A percentile compares a stretch with the other conserved stretches of the same genome.
phyloP scores from a whole-genome alignment of 2,797 vertebrate species.

The Neoniphon sammara region DNA sequence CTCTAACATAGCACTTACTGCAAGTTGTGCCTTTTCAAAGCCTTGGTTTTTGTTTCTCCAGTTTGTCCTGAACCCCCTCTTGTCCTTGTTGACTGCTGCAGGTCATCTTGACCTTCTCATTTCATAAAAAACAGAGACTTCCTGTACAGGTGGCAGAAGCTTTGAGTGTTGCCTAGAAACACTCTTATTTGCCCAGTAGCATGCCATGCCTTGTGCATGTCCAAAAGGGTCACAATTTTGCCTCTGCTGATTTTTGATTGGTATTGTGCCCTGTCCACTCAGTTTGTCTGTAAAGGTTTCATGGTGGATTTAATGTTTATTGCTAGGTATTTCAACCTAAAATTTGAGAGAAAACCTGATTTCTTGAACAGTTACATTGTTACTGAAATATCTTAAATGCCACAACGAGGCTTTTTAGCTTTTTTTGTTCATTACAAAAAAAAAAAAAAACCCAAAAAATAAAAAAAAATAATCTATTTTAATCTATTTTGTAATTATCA shows the following conservation, averaged over 20 bases:
- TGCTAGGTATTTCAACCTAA: too few relatives aligned
- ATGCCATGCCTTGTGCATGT: neutral
- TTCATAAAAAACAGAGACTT: neutral
- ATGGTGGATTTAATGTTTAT: neutral
- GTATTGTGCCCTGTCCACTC: neutral
- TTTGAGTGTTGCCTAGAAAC: constrained; percentile 3
- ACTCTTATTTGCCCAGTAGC: constrained; percentile 10
- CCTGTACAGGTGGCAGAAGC: neutral
- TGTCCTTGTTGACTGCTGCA: constrained; percentile 4
- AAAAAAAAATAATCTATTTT: neutral
- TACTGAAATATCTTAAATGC: constrained; percentile 5
- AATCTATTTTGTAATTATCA: constrained; percentile 9
- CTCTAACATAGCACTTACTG: neutral
- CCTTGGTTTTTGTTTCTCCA: constrained; percentile 27
- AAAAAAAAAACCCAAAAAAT: too few relatives aligned
- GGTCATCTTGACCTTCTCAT: constrained; percentile 36
- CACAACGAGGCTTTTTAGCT: neutral
- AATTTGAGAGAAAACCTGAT: too few relatives aligned
- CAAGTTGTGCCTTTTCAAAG: neutral
- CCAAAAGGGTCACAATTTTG: neutral
- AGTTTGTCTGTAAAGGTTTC: neutral
- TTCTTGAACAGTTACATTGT: too few relatives aligned
- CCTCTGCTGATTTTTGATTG: neutral
- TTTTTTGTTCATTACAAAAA: constrained; percentile 5
- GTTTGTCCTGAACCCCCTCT: constrained; percentile 22